phyloP scores from a whole-genome alignment of 2,888 invertebrate species.

The Agelastica alni region DNA sequence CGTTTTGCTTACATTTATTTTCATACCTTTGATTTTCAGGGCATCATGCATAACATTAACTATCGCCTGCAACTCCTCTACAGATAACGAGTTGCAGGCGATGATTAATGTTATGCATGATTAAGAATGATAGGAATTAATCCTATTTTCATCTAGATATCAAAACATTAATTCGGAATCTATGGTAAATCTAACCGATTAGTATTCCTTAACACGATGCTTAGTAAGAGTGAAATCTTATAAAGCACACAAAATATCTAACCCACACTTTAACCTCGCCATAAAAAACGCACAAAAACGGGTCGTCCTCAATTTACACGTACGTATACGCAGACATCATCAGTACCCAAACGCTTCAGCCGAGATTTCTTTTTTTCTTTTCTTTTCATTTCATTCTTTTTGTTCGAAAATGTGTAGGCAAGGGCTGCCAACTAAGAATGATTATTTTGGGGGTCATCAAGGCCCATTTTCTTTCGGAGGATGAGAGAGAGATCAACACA shows the following conservation, averaged over 20 bases:
- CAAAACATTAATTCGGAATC: too few relatives aligned
- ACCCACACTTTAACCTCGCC: not conserved
- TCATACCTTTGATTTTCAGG: too few relatives aligned
- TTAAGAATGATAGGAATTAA: too few relatives aligned
- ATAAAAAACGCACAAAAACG: not conserved
- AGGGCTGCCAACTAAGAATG: constrained; percentile 10
- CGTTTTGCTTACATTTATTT: too few relatives aligned
- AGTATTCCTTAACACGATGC: not conserved
- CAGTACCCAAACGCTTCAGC: not conserved
- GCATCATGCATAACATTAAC: too few relatives aligned
- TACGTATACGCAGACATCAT: not conserved
- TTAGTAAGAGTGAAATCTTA: not conserved
- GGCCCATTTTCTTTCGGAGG: constrained; percentile 8
- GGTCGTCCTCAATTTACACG: not conserved
- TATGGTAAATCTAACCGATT: too few relatives aligned
- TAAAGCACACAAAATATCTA: not conserved
- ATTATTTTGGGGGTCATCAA: constrained; percentile 10
- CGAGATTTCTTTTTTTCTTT: constrained; percentile 6
- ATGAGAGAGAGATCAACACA: constrained; percentile 5
- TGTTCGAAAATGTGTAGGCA: constrained; percentile 10
- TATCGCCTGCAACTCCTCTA: too few relatives aligned
- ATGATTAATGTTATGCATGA: too few relatives aligned
- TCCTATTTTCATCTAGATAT: too few relatives aligned
- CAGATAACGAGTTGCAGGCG: too few relatives aligned
- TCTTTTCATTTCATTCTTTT: not conserved